phyloP scores from a whole-genome alignment of 2,797 vertebrate genomes.

The Otolemur crassicaudatus region DNA sequence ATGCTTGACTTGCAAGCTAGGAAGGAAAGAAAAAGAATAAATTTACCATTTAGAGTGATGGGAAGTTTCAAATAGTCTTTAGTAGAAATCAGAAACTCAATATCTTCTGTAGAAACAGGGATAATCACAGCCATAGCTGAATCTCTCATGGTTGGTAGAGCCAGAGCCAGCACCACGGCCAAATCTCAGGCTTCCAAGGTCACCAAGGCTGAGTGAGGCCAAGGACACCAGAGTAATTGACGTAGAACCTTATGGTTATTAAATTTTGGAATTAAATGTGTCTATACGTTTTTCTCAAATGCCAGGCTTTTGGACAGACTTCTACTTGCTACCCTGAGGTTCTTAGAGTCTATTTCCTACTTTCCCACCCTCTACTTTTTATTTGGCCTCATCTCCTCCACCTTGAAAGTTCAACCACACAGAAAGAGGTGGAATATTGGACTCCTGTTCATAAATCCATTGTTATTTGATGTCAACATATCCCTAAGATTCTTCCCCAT shows the following conservation, averaged over 20 bases:
- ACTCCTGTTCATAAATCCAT: not conserved
- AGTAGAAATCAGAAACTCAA: not conserved
- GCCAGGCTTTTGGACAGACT: not conserved
- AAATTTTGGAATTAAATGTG: not conserved
- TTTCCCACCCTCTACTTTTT: not conserved
- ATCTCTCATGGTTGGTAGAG: not conserved
- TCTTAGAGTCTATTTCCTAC: not conserved
- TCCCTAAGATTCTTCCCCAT: not conserved
- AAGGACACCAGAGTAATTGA: no score
- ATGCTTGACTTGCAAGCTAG: not conserved
- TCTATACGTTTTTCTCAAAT: not conserved
- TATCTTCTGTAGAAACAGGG: not conserved
- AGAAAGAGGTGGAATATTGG: not conserved
- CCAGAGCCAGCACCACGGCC: not conserved
- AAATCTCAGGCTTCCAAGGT: not conserved
- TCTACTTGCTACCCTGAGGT: not conserved
- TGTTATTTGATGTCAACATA: not conserved
- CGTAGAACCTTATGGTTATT: not conserved
- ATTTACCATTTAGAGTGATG: not conserved
- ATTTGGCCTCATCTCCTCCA: not conserved
- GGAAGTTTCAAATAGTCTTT: not conserved
- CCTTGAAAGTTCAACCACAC: not conserved
- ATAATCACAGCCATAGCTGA: fast-evolving
- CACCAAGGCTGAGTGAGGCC: not conserved
- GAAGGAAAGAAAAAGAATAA: not conserved